Evolutionary conservation across 2,797 vertebrate genomes (phyloP), one percentile per base, ranked within the genome.

Genomic region (Acanthornis magna): DNA sequence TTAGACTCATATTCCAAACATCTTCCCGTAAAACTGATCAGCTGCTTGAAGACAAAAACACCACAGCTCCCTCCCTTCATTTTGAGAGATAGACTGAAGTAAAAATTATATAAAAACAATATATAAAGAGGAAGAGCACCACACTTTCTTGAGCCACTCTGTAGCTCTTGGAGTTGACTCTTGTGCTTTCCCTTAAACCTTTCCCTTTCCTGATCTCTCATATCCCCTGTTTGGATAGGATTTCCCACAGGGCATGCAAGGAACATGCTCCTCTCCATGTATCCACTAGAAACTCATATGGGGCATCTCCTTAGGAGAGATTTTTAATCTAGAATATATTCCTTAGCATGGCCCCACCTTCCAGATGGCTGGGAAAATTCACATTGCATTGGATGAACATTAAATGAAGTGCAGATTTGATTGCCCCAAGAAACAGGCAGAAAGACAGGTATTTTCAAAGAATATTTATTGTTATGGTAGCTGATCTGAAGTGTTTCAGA

Each of bases 401-500:
- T 88, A 83, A 76, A 51, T 4, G 20, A 89, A 30, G 7, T 16
- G 26, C 20, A 74, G 60, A 51, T 63, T 60, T 61, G 22, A 22
- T 53, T 84, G 26, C 10, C 32, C 9, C 27, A 63, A 57, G 25
- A 72, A 48, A 30, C 1, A 25, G 30, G 34, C 20, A 92, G 42
- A 77, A 81, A 65, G 7, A 45, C 2, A 40, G 25, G 4, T 32
- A 48, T 71, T 80, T 80, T 63, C 26, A 81, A 83, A 67, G 6
- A 25, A 18, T 38, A 65, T 67, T 55, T 51, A 26, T n/a, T 55
- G 20, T 25, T 71, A 27, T 1, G 4, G 38, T 60, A 75, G 43
- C 32, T 76, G 58, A 89, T 54, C n/a, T 51, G 43, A 88, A 88
- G 36, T n/a, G 12, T 60, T 91, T 89, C 58, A 72, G 18, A 77